Evolutionary conservation across 2,113 vertebrate species (phyloP), one percentile per base, ranked within the genome.

Genomic region (Catharus minimus): DNA sequence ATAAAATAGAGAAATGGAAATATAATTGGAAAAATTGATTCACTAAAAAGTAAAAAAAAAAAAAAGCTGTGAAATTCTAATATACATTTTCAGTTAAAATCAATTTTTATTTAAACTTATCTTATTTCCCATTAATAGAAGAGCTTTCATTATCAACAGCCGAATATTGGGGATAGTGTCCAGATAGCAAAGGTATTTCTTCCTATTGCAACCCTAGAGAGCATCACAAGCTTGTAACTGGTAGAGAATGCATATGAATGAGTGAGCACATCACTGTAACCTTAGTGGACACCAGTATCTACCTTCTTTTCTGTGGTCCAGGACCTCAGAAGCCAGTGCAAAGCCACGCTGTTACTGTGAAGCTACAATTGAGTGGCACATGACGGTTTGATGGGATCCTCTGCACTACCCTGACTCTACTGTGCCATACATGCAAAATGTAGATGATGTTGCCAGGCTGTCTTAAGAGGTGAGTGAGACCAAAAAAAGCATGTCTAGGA

Each of bases 341-440:
- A 44, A 78, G 30, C 28, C 15, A 32, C 27, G 15, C 0, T 14
- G 30, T 64, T 58, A 5, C 19, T 71, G 30, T 12, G 7, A 27
- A 43, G 52, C 23, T 39, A 13, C 0, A 19, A 0, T 47, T 64
- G 1, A 58, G 15, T 14, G 24, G 11, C 2, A 46, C 15, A 23
- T 0, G 0, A 11, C 76, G 4, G 22, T 10, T 11, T 84, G n/a
- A 16, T 50, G 15, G 33, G 43, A 77, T 38, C 28, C 24, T 46
- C 28, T 55, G 15, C 2, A 2, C 14, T 73, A 5, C 19, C 23
- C 26, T 0, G 0, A 15, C 15, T 43, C 30, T 68, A 5, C 27
- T 44, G 14, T 38, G 49, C 13, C 46, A n/a, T 14, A 17, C 7
- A 16, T 12, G 28, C 6, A 32, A 66, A 58, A 26, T 50, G 15